A percentile compares a stretch with the other conserved stretches of the same genome.
phyloP scores from a whole-genome alignment of 2,888 invertebrate genomes.

The Catonia carolina region DNA sequence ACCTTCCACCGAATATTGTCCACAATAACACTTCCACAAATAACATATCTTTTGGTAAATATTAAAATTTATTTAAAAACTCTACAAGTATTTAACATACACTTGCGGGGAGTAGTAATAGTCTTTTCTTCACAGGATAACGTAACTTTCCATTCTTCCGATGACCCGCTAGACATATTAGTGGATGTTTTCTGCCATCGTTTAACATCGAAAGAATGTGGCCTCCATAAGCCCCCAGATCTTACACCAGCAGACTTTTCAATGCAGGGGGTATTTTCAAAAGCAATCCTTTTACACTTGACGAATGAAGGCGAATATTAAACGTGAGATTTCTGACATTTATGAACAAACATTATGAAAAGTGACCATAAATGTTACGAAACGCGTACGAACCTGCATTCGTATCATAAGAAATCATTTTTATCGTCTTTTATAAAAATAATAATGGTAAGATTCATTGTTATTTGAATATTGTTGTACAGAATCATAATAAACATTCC shows the following conservation, averaged over 20 bases:
- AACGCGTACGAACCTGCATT: neutral
- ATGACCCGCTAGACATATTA: slow-evolving; percentile 1
- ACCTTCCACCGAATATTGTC: no score
- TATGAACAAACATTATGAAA: neutral
- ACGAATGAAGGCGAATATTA: slow-evolving; percentile 1
- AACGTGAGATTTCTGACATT: neutral
- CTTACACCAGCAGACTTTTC: slow-evolving; percentile 8
- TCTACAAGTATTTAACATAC: no score
- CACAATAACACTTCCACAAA: no score
- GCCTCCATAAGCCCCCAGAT: slow-evolving; percentile 5
- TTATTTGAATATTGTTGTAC: neutral
- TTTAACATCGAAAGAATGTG: neutral
- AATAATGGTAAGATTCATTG: neutral
- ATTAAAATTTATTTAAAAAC: no score
- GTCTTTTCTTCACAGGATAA: slow-evolving; percentile 9
- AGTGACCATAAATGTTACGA: slow-evolving; percentile 10
- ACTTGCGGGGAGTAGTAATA: no score
- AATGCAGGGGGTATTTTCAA: neutral
- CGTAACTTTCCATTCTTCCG: neutral
- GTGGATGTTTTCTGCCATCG: slow-evolving; percentile 3
- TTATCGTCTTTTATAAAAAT: slow-evolving; percentile 3
- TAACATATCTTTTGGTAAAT: no score
- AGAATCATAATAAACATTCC: no score
- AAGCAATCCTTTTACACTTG: neutral
- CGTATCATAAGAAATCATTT: slow-evolving; percentile 5